phyloP scores from a whole-genome alignment of 1,140 invertebrate species.

The Arctopsyche grandis region DNA sequence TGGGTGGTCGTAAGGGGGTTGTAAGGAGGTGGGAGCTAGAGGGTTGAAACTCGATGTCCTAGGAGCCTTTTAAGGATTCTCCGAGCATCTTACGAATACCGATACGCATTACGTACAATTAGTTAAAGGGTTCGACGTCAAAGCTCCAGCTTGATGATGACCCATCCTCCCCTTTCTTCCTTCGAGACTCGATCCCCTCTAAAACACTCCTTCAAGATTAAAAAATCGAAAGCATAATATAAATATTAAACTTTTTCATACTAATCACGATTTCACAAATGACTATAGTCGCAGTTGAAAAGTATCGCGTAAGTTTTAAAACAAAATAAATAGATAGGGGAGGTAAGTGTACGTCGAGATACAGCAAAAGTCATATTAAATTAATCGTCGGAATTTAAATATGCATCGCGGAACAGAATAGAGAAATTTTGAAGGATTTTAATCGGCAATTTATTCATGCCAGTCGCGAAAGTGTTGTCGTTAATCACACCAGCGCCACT shows the following conservation, averaged over 20 bases:
- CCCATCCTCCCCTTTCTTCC: background rate
- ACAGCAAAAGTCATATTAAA: background rate
- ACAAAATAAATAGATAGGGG: no score
- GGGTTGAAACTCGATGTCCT: conserved; percentile 6
- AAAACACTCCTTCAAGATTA: no score
- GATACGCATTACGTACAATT: conserved; percentile 44
- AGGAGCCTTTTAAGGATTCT: conserved; percentile 42
- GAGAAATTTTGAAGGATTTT: conserved; percentile 10
- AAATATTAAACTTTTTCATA: no score
- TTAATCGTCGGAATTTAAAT: conserved; percentile 11
- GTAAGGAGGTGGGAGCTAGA: background rate
- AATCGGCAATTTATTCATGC: conserved; percentile 22
- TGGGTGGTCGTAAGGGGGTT: no score
- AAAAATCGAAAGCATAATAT: no score
- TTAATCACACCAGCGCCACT: conserved; percentile 8
- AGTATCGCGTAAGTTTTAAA: no score
- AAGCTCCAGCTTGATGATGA: background rate
- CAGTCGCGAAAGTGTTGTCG: conserved; percentile 19
- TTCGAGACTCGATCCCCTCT: no score
- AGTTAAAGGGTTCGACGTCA: conserved; percentile 26
- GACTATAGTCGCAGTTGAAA: no score
- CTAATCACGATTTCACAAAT: no score
- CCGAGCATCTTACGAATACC: conserved; percentile 37
- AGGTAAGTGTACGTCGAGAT: no score
- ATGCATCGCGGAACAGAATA: background rate